Evolutionary conservation across 1,140 invertebrate species (phyloP), one percentile per base, ranked within the genome.

Genomic region (Drosophila sproati): DNA sequence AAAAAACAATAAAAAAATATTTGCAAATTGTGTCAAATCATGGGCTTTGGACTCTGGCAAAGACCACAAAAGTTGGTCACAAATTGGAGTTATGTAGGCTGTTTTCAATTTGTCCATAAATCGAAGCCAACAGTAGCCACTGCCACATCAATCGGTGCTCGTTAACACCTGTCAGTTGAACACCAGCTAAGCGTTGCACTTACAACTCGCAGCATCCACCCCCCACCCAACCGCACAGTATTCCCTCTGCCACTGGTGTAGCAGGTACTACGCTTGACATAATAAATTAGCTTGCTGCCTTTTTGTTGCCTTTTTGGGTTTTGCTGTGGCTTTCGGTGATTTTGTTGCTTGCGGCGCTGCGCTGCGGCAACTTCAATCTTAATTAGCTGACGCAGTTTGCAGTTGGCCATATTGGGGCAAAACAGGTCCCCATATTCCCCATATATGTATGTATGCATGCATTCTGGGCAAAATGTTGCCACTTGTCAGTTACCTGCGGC

Each of bases 331-430:
- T 63, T 43, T 48, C 45, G 5, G 32, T 34, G 28, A 32, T 43
- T 61, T 41, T 41, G 52, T 7, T 39, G 51, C 57, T 51, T 37
- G 45, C 51, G 43, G 45, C 41, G 45, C 45, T 62, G 67, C 82
- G 69, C 72, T 88, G 83, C 77, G 85, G 80, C 80, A 88, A 80
- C 82, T 87, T 87, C 83, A 88, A 87, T 87, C 82, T 88, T 87
- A 87, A 87, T 87, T 87, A 87, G 78, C 83, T 88, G 79, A 82
- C 82, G 82, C 82, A 88, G 82, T 78, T 86, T 82, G 67, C 82
- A 87, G 79, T 82, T 70, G 41, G 7, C 31, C 55, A 68, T 55
- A 68, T 55, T 60, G 55, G 55, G 39, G 35, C 51, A 10, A 67
- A 73, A 67, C 50, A 67, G 32, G 51, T 54, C 45, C 41, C 20